Evolutionary conservation across 2,888 invertebrate species (phyloP), one percentile per base, ranked within the genome.

Genomic region (Pyrgus malvae): DNA sequence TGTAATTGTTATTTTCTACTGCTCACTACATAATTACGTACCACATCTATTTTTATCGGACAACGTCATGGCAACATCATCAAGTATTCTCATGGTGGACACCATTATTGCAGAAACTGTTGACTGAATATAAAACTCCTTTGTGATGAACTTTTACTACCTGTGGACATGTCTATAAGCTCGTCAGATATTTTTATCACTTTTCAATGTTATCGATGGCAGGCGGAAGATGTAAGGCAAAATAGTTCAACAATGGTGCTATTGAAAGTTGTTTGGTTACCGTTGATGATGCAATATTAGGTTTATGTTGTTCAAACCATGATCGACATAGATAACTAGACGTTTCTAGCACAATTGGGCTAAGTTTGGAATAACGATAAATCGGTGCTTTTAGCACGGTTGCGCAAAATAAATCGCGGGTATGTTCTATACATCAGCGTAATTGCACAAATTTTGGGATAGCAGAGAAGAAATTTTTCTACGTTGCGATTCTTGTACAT

Each of bases 121-220:
- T 38, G n/a, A 38, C n/a, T n/a, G 38, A 19, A 14, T 8, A n/a
- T 38, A 11, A 40, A 38, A 19, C 19, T 8, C 21, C 19, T 37
- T 21, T 37, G 17, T 19, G 17, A 37, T 37, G 16, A 17, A n/a
- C 17, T 37, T 9, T n/a, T 17, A 19, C 6, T 19, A 11, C 7
- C 1, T n/a, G 11, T 8, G 12, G 25, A 40, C 21, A 23, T 23
- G 14, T 42, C 16, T 17, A 29, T 17, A n/a, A 4, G 6, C 46
- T 25, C n/a, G 33, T 12, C 35, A 42, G 19, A 42, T 16, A 27
- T 27, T 42, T 27, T 35, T 46, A 46, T 12, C 27, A 29, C 16
- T 23, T 9, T 25, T 17, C 29, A 49, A 40, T 21, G 40, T 40
- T 40, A 49, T 37, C 37, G 17, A 37, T 17, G n/a, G 17, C 37